These are phyloP conservation scores for Spicauda simplicius DNA, from an alignment of 2,888 invertebrate genomes.

Conservation along the genomic window DNA sequence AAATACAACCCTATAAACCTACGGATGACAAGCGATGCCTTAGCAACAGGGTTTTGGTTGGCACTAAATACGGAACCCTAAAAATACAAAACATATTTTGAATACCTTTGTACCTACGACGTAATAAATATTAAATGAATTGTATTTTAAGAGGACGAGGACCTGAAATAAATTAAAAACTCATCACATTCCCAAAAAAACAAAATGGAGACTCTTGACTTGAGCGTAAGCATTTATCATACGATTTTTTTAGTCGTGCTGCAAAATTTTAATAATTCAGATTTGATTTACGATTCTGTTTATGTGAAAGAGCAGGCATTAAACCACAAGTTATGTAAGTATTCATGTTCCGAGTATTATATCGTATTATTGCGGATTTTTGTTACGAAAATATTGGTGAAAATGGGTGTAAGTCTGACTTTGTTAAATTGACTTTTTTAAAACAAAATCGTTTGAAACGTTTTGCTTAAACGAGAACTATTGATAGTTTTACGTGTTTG, in stretches of 20 bases:
- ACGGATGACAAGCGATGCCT: too few species aligned
- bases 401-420: too few species aligned
- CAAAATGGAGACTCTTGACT: constrained; percentile 6
- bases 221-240: constrained; percentile 15
- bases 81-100: neutral
- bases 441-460: too few species aligned
- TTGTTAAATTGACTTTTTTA: too few species aligned
- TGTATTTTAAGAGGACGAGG: neutral
- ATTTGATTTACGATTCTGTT: neutral
- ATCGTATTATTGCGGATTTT: too few species aligned
- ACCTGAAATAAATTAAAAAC: constrained; percentile 9
- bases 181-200: constrained; percentile 3
- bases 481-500: too few species aligned
- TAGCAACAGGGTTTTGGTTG: too few species aligned
- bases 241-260: constrained; percentile 4
- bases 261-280: neutral
- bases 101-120: neutral
- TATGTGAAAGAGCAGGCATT: neutral
- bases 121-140: neutral
- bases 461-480: too few species aligned
- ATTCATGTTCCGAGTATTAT: too few species aligned
- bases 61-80: too few species aligned
- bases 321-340: neutral
- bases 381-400: too few species aligned
- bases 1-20: too few species aligned